Evolutionary conservation across 1,140 invertebrate genomes (phyloP).

Genomic region (Mamestra configurata): DNA sequence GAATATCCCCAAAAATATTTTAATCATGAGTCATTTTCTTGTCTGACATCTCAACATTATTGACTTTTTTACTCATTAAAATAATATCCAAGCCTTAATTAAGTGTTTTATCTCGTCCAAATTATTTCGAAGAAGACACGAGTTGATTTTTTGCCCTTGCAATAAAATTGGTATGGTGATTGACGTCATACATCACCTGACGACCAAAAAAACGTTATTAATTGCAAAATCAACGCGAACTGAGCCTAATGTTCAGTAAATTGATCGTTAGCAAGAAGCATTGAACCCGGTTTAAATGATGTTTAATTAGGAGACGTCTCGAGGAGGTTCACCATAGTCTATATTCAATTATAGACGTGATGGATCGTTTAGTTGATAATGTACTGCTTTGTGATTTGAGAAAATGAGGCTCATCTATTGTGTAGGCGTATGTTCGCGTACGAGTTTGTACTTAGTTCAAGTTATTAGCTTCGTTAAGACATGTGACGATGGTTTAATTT

Average conservation of each 20-base stretch:
- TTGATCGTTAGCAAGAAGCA: constrained; percentile 42
- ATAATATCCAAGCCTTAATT: not conserved
- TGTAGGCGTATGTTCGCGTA: not conserved
- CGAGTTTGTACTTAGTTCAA: not conserved
- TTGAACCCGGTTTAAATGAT: constrained; percentile 39
- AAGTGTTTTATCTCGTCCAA: not conserved
- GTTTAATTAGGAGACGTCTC: constrained; percentile 37
- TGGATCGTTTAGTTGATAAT: constrained; percentile 50
- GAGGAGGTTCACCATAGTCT: not conserved
- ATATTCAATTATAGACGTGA: constrained; percentile 31
- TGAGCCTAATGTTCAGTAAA: constrained; percentile 31
- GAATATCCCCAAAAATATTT: not conserved
- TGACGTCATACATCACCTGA: constrained; percentile 31
- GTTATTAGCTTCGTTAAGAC: no score
- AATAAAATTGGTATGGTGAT: constrained; percentile 11
- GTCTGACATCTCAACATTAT: not conserved
- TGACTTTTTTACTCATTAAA: constrained; percentile 6
- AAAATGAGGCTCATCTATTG: constrained; percentile 34
- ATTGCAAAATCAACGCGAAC: constrained; percentile 31
- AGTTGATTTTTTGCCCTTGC: constrained; percentile 16
- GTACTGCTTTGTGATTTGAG: constrained; percentile 42
- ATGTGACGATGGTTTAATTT: no score
- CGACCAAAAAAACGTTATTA: constrained; percentile 26
- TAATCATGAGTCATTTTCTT: constrained; percentile 14
- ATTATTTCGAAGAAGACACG: not conserved